Percentiles rank a stretch among this genome's conserved stretches.
phyloP scores from a whole-genome alignment of 2,797 vertebrate genomes.

The Eospalax fontanierii region DNA sequence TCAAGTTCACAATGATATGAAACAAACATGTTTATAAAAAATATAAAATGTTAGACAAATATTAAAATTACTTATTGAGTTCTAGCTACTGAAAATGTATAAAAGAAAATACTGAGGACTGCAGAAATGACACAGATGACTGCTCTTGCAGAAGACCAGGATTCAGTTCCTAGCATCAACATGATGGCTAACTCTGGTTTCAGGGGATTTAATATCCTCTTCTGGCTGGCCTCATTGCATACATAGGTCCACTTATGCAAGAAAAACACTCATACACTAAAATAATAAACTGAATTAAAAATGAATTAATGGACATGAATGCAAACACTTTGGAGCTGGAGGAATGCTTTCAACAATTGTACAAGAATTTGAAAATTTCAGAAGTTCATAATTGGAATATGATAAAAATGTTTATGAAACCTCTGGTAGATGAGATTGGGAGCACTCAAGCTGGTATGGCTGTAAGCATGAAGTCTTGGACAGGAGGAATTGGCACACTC shows the following conservation, averaged over 20 bases:
- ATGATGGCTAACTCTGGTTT: too few relatives aligned
- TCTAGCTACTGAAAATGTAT: not conserved
- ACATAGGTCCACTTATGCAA: too few relatives aligned
- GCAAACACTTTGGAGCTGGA: not conserved
- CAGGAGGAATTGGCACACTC: not conserved
- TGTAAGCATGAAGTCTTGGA: not conserved
- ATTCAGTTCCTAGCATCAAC: too few relatives aligned
- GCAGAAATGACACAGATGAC: too few relatives aligned
- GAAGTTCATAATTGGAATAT: not conserved
- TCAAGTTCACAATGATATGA: too few relatives aligned
- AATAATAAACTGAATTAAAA: too few relatives aligned
- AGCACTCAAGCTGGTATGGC: not conserved
- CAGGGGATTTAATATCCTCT: too few relatives aligned
- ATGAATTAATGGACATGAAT: not conserved
- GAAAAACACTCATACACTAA: too few relatives aligned
- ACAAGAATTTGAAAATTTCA: not conserved
- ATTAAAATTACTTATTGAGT: not conserved
- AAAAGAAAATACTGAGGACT: not conserved
- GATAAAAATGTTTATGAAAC: not conserved
- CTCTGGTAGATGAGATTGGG: not conserved
- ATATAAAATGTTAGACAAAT: too few relatives aligned
- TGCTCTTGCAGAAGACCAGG: too few relatives aligned
- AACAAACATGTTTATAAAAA: too few relatives aligned
- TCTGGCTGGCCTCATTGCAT: too few relatives aligned
- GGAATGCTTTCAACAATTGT: not conserved